Base-by-base conservation (phyloP, 1,140 invertebrate genomes). In the Sinella curviseta region DNA sequence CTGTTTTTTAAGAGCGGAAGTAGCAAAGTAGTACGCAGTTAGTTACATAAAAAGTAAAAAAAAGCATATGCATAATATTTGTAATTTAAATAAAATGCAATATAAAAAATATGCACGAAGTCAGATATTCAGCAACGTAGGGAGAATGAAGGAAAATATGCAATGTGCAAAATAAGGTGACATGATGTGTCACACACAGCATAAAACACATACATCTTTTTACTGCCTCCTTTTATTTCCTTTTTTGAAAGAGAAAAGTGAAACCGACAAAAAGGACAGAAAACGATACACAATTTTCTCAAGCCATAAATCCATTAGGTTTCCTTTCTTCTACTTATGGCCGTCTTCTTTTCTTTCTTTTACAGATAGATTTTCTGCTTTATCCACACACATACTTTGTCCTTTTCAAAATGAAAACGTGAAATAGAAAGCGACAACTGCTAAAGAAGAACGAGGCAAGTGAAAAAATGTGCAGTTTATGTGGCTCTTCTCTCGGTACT, bases 251-350 rank as follows among this genome's bases (percentile, higher is more conserved):
- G 39, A 48, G 39, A 8, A 48, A 48, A 8, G 39, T 48, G 20
- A 20, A 20, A 20, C 20, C 39, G 39, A 48, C 39, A 48, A 48
- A 48, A 20, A 48, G 39, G 39, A 48, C 20, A 48, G 39, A 48
- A 48, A 48, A 20, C 39, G 39, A 48, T 48, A 48, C 39, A 48
- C 39, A 48, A 65, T n/a, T 65, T 65, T 65, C 57, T 16, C 57
- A 65, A 26, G 57, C 57, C 57, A 65, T 65, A 65, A 65, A 65
- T 65, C 57, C 57, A 65, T 65, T 65, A 65, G 39, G 20, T 48
- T 48, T 48, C 39, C 39, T 48, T 20, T 48, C 20, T 48, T 48
- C 20, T 48, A n/a, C n/a, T n/a, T 20, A 20, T 48, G 8, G 39
- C 20, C 39, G 39, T 48, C 39, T n/a, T n/a, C 57, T 26, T 26